A percentile compares a stretch with the other conserved stretches of the same genome.
phyloP scores from a whole-genome alignment of 2,797 vertebrate species.

The Avahi laniger region DNA sequence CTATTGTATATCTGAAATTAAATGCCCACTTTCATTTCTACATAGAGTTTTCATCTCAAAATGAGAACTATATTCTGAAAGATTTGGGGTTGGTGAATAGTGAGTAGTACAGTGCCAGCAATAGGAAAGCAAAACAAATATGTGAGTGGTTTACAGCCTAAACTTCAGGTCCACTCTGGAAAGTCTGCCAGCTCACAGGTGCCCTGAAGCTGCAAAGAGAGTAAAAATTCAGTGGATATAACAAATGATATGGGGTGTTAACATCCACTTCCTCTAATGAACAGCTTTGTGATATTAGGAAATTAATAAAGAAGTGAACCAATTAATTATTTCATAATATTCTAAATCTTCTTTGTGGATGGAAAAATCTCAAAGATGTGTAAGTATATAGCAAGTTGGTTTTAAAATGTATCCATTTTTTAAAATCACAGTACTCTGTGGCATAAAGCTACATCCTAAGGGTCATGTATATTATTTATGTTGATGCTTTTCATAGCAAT shows the following conservation, averaged over 20 bases:
- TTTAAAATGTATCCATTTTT: slow-evolving; percentile 45
- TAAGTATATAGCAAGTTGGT: slow-evolving; percentile 6
- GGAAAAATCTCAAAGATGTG: slow-evolving; percentile 40
- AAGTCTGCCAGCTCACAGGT: not conserved
- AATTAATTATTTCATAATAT: slow-evolving; percentile 53
- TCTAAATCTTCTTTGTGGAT: not conserved
- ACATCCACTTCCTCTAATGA: not conserved
- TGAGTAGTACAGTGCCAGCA: not conserved
- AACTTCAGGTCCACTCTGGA: not conserved
- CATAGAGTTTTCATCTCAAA: not conserved
- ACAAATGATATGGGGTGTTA: not conserved
- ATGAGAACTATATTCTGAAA: not conserved
- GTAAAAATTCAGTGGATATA: slow-evolving; percentile 21
- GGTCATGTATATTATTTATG: slow-evolving; percentile 48
- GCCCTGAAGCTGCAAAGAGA: not conserved
- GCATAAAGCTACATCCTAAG: slow-evolving; percentile 29
- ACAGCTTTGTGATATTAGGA: not conserved
- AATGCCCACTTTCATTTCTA: not conserved
- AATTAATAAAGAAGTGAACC: slow-evolving; percentile 42
- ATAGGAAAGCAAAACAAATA: not conserved
- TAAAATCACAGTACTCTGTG: slow-evolving; percentile 35
- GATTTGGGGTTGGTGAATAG: not conserved
- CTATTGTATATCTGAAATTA: not conserved
- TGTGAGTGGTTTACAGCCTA: not conserved
- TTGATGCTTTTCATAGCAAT: slow-evolving; percentile 28